phyloP scores from a whole-genome alignment of 2,113 vertebrate genomes.

The Setophaga kirtlandii region DNA sequence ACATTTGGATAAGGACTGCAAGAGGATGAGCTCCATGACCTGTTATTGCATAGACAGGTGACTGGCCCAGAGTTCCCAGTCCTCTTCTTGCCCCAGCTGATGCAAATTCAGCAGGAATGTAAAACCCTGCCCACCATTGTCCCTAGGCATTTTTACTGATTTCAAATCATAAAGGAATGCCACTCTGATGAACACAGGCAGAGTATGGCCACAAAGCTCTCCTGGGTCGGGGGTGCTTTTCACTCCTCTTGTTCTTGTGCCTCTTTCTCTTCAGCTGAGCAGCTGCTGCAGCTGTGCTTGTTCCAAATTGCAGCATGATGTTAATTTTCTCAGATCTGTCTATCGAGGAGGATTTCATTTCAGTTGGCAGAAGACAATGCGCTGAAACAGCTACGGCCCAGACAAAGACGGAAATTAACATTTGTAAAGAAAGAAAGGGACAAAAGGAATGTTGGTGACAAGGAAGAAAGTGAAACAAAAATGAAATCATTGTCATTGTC shows the following conservation, averaged over 20 bases:
- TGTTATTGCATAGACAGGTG: background rate
- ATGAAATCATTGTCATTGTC: constrained; percentile 33
- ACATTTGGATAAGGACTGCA: background rate
- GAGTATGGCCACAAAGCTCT: background rate
- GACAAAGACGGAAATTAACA: constrained; percentile 45
- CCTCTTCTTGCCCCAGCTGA: background rate
- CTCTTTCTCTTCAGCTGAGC: background rate
- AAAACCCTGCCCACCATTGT: background rate
- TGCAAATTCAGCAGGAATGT: background rate
- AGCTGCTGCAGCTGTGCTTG: constrained; percentile 50
- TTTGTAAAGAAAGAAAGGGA: constrained; percentile 47
- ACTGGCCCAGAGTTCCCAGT: background rate
- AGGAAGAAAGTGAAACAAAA: constrained; percentile 52
- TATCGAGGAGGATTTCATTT: constrained; percentile 29
- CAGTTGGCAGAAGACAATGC: constrained; percentile 40
- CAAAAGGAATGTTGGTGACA: constrained; percentile 47
- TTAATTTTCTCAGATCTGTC: constrained; percentile 46
- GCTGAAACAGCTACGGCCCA: background rate
- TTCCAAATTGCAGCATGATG: background rate
- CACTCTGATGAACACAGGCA: background rate
- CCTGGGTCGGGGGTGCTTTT: background rate
- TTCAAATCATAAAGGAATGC: background rate
- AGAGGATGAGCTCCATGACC: background rate
- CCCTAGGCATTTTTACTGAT: background rate
- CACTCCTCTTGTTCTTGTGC: background rate